Evolutionary conservation across 2,888 invertebrate species (phyloP).

Genomic region (Lobophora halterata): DNA sequence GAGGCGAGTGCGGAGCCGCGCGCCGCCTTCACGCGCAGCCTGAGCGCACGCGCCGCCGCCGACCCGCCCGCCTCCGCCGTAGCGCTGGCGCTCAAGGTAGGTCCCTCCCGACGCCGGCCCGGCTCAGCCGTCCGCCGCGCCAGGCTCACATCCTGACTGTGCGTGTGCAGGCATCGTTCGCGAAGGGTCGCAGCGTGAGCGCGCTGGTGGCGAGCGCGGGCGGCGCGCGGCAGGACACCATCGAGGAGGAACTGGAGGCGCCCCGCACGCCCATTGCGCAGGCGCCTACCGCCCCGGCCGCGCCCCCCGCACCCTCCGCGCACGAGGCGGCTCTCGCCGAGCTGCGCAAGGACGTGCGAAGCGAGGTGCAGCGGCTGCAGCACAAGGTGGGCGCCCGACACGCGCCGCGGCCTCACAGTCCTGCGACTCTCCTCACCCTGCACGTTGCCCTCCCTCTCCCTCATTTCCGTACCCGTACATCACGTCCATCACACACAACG

Average conservation of each 20-base stretch:
- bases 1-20: slow-evolving; percentile 53
- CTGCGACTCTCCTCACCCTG: no score
- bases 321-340: slow-evolving; percentile 80
- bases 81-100: slow-evolving; percentile 49
- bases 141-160: neutral
- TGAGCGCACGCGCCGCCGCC: slow-evolving; percentile 66
- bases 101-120: no score
- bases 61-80: slow-evolving; percentile 75
- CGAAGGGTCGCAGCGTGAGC: slow-evolving; percentile 52
- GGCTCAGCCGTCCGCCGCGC: no score
- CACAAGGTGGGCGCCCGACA: slow-evolving; percentile 62
- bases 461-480: no score
- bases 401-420: no score
- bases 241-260: slow-evolving; percentile 86
- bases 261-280: slow-evolving; percentile 41
- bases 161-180: slow-evolving; percentile 55
- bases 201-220: slow-evolving; percentile 73
- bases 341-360: slow-evolving; percentile 64
- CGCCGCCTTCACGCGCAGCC: slow-evolving; percentile 71
- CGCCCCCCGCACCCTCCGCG: slow-evolving; percentile 47
- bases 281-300: slow-evolving; percentile 38
- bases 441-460: no score
- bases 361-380: slow-evolving; percentile 68
- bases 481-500: no score
- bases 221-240: slow-evolving; percentile 86